Conservation (phyloP, 2,888 invertebrate species). For the Noctua janthe region DNA sequence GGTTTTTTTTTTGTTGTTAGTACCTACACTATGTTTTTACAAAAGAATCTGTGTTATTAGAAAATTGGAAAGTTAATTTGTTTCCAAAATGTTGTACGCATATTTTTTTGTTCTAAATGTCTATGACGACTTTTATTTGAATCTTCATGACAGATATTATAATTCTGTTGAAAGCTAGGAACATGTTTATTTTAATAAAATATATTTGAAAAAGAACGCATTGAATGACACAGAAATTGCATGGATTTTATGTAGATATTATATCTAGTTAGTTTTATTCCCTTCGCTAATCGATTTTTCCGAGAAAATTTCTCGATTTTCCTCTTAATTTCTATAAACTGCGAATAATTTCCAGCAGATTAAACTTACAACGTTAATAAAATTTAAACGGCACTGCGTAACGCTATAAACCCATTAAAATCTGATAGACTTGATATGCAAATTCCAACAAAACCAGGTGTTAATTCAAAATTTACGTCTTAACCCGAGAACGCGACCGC, state of each 20-base stretch:
- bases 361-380: constrained; percentile 40
- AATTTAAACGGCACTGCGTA: constrained; percentile 46
- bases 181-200: neutral
- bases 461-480: constrained; percentile 68
- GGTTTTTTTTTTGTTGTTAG: constrained; percentile 40
- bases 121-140: constrained; percentile 19
- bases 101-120: neutral
- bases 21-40: constrained; percentile 35
- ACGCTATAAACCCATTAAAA: constrained; percentile 55
- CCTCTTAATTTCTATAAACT: neutral
- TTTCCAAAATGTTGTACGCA: neutral
- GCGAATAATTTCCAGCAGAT: constrained; percentile 28
- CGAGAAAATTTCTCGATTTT: neutral
- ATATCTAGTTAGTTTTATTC: neutral
- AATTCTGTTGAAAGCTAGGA: neutral
- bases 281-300: neutral
- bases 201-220: neutral
- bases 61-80: constrained; percentile 44
- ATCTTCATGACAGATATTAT: neutral
- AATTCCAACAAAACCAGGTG: constrained; percentile 63
- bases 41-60: constrained; percentile 30
- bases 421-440: constrained; percentile 61
- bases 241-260: neutral
- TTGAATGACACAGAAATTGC: neutral
- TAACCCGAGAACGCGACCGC: constrained; percentile 69